Conservation (phyloP, 2,797 vertebrate species). For the Sebastes taczanowskii region DNA sequence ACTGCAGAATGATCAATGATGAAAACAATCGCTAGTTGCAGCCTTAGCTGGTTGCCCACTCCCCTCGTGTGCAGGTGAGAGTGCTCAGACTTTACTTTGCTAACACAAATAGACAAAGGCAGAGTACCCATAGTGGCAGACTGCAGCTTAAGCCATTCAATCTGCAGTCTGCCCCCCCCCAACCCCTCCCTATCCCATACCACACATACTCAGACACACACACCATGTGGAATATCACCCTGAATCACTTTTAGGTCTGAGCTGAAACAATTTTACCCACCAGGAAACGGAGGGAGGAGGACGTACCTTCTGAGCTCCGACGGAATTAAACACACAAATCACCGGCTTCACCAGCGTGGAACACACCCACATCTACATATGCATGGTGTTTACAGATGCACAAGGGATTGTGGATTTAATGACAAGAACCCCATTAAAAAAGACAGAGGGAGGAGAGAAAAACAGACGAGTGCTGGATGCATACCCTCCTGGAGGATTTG, state of each 20-base stretch:
- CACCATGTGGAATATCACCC: constrained; percentile 35
- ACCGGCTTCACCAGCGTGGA: neutral
- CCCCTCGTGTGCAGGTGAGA: constrained; percentile 52
- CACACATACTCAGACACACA: constrained; percentile 42
- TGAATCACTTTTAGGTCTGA: constrained; percentile 28
- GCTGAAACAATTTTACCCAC: constrained; percentile 19
- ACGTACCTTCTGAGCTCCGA: neutral
- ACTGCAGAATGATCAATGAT: neutral
- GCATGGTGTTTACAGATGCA: constrained; percentile 19
- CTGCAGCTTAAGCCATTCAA: constrained; percentile 26
- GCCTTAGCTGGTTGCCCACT: neutral
- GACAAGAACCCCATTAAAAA: constrained; percentile 12
- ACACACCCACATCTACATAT: neutral
- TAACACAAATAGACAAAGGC: constrained; percentile 61
- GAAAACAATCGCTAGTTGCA: neutral
- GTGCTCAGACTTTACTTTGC: constrained; percentile 57
- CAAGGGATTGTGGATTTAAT: constrained; percentile 22
- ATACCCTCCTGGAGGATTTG: constrained; percentile 13
- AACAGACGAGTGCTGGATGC: constrained; percentile 22
- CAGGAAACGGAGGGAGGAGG: neutral
- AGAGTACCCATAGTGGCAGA: constrained; percentile 33
- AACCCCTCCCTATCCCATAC: neutral
- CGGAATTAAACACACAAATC: constrained; percentile 30
- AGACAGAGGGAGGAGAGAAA: neutral
- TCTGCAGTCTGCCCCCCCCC: constrained; percentile 4